Evolutionary conservation across 2,888 invertebrate genomes (phyloP), one percentile per base, ranked within the genome.

Genomic region (Brachyptera risi): DNA sequence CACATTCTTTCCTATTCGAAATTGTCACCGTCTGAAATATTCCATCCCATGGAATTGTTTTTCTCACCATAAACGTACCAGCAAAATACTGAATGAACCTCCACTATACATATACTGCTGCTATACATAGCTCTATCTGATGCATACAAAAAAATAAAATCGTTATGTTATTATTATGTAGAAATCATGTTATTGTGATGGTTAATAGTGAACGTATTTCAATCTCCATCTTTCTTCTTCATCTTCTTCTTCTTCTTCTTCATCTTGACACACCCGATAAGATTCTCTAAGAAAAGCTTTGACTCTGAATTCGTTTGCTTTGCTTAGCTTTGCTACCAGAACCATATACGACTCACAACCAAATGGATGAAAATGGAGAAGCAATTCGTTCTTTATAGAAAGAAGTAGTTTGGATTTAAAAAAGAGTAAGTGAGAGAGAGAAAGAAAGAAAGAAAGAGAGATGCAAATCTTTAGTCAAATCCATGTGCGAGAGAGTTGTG

Each of bases 361-460:
- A 51, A 51, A 51, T 51, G 50, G 50, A 51, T 56, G 60, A 60
- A 60, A 63, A 63, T 60, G 61, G 64, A 58, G 59, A 64, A 64
- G 57, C 64, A 64, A 64, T 64, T 64, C 64, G 59, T 64, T 64
- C 61, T 61, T n/a, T n/a, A 58, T 59, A 59, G 61, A 42, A 49
- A 31, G 50, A 51, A 51, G 50, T 51, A 58, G 56, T 56, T 59
- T 57, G 64, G 63, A 60, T 60, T 63, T 60, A 60, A 60, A 58
- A 51, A 40, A n/a, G n/a, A n/a, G n/a, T n/a, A n/a, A n/a, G n/a
- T n/a, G n/a, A n/a, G n/a, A n/a, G n/a, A n/a, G n/a, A n/a, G n/a
- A n/a, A n/a, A n/a, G 26, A 56, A 61, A n/a, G n/a, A n/a, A n/a
- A n/a, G 26, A 56, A 61, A 40, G 37, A 9, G 56, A 40, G 58